Evolutionary conservation across 53 echinoderm and acorn worm genomes (phyloP).

Genomic region (Paelopatides confundens): DNA sequence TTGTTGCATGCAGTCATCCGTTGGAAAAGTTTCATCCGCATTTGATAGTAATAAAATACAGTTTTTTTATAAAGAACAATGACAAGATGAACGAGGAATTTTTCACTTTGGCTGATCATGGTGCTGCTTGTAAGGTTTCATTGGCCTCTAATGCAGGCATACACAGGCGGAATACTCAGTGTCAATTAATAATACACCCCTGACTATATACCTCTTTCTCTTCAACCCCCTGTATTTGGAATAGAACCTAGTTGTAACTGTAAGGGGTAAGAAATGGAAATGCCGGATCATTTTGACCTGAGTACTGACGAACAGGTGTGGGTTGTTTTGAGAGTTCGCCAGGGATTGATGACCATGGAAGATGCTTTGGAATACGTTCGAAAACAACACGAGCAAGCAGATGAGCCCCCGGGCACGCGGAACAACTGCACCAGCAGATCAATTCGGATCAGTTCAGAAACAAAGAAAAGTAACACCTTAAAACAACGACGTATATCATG

Average conservation of each 20-base stretch:
- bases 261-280: conserved; percentile 46
- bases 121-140: not conserved
- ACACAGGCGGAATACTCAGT: too few relatives aligned
- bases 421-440: conserved; percentile 24
- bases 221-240: too few relatives aligned
- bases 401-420: conserved; percentile 58
- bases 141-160: not conserved
- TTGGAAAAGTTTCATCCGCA: too few relatives aligned
- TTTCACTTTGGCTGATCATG: not conserved
- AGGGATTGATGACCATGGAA: conserved; percentile 91
- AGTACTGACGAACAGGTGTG: conserved; percentile 97
- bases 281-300: conserved; percentile 82
- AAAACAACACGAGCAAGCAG: conserved; percentile 85
- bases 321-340: conserved; percentile 92
- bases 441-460: conserved; percentile 7
- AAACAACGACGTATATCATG: not conserved
- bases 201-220: too few relatives aligned
- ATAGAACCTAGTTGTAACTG: not conserved
- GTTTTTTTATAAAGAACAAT: too few relatives aligned
- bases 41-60: too few relatives aligned
- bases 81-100: not conserved
- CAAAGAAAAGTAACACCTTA: conserved; percentile 32
- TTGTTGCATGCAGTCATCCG: too few relatives aligned
- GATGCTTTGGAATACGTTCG: conserved; percentile 94
- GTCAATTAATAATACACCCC: too few relatives aligned